Conservation (phyloP, 1,140 invertebrate genomes). For the Lucilia cuprina region DNA sequence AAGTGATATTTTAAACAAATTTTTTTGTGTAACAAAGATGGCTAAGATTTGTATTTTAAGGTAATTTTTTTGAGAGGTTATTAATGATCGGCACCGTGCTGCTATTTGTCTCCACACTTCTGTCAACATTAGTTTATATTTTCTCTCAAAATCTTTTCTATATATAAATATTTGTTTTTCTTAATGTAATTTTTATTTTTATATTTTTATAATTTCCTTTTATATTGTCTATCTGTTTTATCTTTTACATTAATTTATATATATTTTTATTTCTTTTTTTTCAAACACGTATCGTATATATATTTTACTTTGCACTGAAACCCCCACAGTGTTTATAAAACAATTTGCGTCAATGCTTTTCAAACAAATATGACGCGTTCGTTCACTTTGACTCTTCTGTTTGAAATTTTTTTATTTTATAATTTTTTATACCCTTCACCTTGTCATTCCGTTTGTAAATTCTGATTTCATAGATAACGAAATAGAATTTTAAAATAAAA, state of each 20-base stretch:
- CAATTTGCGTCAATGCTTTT: background rate
- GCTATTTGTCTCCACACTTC: too few relatives aligned
- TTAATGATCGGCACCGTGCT: too few relatives aligned
- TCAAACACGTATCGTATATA: background rate
- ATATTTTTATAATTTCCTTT: background rate
- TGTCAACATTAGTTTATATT: background rate
- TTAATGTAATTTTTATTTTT: background rate
- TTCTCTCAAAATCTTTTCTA: background rate
- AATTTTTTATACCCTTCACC: background rate
- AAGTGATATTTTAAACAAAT: too few relatives aligned
- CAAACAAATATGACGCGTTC: slow-evolving; percentile 9
- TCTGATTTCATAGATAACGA: too few relatives aligned
- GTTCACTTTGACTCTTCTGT: background rate
- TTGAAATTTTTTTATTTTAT: background rate
- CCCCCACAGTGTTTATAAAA: background rate
- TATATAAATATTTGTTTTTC: background rate
- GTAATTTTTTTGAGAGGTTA: too few relatives aligned
- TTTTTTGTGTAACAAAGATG: too few relatives aligned
- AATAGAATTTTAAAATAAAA: too few relatives aligned
- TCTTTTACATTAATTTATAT: background rate
- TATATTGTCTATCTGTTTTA: background rate
- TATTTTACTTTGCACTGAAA: background rate
- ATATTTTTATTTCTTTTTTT: too few relatives aligned
- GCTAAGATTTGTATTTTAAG: too few relatives aligned
- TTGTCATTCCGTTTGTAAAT: background rate